Conservation (phyloP, 2,797 vertebrate genomes). For the Muraenolepis orangiensis region DNA sequence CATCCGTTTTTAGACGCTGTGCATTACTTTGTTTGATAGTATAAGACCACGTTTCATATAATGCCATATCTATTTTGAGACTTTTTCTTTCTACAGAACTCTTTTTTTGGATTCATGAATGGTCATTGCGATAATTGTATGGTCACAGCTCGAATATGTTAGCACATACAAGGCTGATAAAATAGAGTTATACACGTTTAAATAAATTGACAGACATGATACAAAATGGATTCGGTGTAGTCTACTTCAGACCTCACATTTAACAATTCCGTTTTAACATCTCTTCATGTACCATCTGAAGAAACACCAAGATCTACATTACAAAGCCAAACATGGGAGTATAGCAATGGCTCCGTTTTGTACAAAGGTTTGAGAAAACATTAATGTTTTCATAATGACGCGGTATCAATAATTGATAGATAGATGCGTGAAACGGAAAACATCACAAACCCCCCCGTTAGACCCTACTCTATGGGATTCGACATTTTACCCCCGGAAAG, state of each 20-base stretch:
- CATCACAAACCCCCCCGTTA: background rate
- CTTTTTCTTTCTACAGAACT: slow-evolving; percentile 33
- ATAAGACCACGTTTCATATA: background rate
- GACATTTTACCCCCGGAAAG: background rate
- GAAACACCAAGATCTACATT: background rate
- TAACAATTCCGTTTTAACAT: background rate
- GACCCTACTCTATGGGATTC: background rate
- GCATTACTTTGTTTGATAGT: background rate
- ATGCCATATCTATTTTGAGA: slow-evolving; percentile 36
- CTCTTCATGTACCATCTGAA: background rate
- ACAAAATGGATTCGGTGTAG: slow-evolving; percentile 4
- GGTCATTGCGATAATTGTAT: background rate
- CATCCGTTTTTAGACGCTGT: background rate
- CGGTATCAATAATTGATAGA: background rate
- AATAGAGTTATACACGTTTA: slow-evolving; percentile 8
- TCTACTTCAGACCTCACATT: slow-evolving; percentile 9
- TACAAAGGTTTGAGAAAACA: background rate
- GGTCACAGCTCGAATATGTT: background rate
- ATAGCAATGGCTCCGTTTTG: background rate
- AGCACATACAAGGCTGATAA: background rate
- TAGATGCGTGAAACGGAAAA: background rate
- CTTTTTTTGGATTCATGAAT: background rate
- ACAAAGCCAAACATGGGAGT: background rate
- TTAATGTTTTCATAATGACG: background rate
- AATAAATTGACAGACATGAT: background rate